phyloP scores from a whole-genome alignment of 1,140 invertebrate genomes.

The Cydia amplana region DNA sequence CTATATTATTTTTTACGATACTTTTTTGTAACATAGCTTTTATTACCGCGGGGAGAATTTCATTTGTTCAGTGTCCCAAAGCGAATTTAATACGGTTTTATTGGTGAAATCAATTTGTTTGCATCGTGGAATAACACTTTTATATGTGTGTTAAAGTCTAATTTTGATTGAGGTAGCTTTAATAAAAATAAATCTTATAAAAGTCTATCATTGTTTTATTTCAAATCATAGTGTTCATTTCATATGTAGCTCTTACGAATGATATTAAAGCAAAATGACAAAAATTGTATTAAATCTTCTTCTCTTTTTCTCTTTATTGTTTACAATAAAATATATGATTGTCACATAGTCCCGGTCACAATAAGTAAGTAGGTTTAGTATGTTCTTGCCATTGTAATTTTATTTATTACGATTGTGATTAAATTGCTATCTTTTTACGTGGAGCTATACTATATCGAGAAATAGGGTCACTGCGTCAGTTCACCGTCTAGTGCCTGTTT shows the following conservation, averaged over 20 bases:
- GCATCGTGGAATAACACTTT: background rate
- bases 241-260: background rate
- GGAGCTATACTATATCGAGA: no score
- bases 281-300: background rate
- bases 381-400: background rate
- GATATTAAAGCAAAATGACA: background rate
- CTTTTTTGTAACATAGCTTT: conserved; percentile 31
- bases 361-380: background rate
- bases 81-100: conserved; percentile 31
- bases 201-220: background rate
- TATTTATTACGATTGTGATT: background rate
- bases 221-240: background rate
- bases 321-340: conserved; percentile 1
- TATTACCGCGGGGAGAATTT: conserved; percentile 24
- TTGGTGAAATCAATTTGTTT: conserved; percentile 27
- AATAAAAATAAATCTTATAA: background rate
- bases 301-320: no score
- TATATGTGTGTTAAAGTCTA: background rate
- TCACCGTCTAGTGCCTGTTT: no score
- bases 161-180: background rate
- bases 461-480: no score
- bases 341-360: background rate
- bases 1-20: conserved; percentile 31
- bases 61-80: conserved; percentile 26
- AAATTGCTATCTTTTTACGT: background rate